Evolutionary conservation across 2,888 invertebrate genomes (phyloP), one percentile per base, ranked within the genome.

Genomic region (Trichopoda pennipes): DNA sequence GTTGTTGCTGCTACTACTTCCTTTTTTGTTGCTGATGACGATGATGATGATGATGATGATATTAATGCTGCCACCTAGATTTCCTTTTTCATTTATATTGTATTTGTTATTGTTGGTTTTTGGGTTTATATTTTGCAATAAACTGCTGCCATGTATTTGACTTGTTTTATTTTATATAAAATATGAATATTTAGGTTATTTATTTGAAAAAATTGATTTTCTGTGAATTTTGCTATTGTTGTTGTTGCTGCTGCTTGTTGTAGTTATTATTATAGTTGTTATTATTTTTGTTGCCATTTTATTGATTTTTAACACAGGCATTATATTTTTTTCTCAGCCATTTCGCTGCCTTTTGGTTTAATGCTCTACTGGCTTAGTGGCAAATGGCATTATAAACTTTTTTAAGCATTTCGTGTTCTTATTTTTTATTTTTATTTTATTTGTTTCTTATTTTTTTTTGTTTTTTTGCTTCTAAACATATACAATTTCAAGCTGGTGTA

Each of bases 131-230:
- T 55, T 35, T 44, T 53, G 51, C 3, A 28, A 35, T 63, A 38
- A 58, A 51, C 51, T 44, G 56, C 51, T 44, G 56, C 4, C n/a
- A 17, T 60, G 14, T 28, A 42, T 16, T 66, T 58, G 1, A 38
- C 17, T 42, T 69, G 6, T 42, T 55, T 63, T 55, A 35, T 73
- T n/a, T 60, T 66, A 53, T 79, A 19, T 66, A 66, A 79, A 68
- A 73, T 73, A 61, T 66, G 60, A 68, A 79, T 68, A 79, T 79
- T 73, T 79, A 68, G 79, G 79, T 79, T 79, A 79, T 79, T 75
- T 79, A 79, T 78, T 79, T 79, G 75, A 79, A 70, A 69, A 56
- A 79, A 82, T 82, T 82, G 79, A 82, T 82, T 82, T 82, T 82
- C 70, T 75, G 28, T 56, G 61, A 47, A 74, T 66, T 12, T 49